Evolutionary conservation across 2,113 vertebrate species (phyloP), one percentile per base, ranked within the genome.

Genomic region (Xiphias gladius): DNA sequence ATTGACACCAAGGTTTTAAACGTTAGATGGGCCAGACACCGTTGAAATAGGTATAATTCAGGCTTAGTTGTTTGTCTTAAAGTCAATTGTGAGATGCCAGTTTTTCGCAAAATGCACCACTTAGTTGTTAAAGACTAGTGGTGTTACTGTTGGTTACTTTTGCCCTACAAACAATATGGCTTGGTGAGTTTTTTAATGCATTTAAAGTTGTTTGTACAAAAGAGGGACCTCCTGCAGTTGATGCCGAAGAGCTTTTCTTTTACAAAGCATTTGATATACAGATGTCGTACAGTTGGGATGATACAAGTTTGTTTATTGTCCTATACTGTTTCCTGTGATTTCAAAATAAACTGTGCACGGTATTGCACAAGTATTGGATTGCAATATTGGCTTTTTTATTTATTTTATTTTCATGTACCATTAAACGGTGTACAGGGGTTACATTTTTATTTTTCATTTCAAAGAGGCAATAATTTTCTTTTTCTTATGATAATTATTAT

Each of bases 11-110:
- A 71, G 17, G 74, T 89, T 1, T 66, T 79, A 37, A 32, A 73
- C 78, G 76, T 84, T 72, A 85, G 46, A 79, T 85, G 79, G 88
- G 79, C 76, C 63, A 89, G 86, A 71, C 73, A 62, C 68, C 73
- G 80, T 78, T 81, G 80, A 70, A 82, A 61, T 75, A 24, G 66
- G 43, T 84, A 76, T 54, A 19, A 37, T 37, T 17, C 35, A 62
- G 76, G 35, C 54, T 87, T 89, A 70, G 74, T 76, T 64, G 66
- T 82, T 76, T 85, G 78, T 79, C 12, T 69, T 11, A 54, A 62
- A 85, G 50, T 78, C 0, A 20, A 30, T 19, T 30, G 12, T 87
- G 85, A 83, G 37, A 84, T 86, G 68, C 46, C 77, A 65, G 73
- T 79, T 64, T 84, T 88, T 68, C 75, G 76, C 32, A 76, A 74